Evolutionary conservation across 1,140 invertebrate species (phyloP).

Genomic region (Tetraneura akinire): DNA sequence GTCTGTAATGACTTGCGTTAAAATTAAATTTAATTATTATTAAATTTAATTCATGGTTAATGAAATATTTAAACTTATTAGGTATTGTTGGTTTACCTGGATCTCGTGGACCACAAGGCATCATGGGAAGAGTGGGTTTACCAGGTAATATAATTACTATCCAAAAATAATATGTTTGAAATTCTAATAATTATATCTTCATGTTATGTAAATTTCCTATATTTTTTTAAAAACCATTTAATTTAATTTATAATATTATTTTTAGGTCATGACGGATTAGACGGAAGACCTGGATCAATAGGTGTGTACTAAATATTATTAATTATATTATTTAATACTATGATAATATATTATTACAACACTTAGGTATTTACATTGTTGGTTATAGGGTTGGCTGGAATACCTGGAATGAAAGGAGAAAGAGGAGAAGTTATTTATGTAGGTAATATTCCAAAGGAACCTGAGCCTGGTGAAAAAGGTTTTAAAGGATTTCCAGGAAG

Average conservation of each 20-base stretch:
- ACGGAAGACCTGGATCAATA: neutral
- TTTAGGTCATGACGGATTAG: conserved; percentile 26
- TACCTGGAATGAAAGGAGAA: conserved; percentile 59
- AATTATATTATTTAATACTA: neutral
- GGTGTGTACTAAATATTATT: conserved; percentile 6
- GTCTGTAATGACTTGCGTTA: neutral
- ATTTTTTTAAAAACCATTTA: no score
- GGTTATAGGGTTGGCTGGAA: conserved; percentile 56
- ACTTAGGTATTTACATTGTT: neutral
- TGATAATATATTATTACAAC: no score
- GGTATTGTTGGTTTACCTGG: conserved; percentile 59
- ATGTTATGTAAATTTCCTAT: neutral
- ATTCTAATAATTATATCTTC: neutral
- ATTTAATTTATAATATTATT: neutral
- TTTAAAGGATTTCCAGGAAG: conserved; percentile 47
- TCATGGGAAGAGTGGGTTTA: conserved; percentile 64
- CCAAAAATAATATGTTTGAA: neutral
- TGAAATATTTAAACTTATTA: neutral
- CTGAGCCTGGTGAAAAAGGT: conserved; percentile 15
- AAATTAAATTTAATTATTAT: neutral
- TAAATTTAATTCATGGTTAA: neutral
- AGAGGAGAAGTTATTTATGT: conserved; percentile 53
- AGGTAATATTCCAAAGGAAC: neutral
- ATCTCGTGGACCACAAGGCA: conserved; percentile 62
- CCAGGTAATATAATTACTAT: conserved; percentile 55